Conservation (phyloP, 2,888 invertebrate genomes). For the Chloroclysta siterata region DNA sequence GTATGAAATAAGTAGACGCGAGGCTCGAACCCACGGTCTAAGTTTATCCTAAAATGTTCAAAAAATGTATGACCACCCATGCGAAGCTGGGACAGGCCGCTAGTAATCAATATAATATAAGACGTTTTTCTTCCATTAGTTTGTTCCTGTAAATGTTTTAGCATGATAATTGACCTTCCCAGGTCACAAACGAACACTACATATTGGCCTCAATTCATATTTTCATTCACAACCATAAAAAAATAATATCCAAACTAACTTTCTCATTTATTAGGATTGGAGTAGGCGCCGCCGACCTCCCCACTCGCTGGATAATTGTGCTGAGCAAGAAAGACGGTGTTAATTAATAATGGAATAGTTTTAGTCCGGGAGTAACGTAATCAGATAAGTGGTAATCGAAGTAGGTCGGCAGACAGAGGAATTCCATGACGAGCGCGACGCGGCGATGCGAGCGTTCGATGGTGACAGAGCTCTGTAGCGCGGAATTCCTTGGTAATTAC, state of each 20-base stretch:
- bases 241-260: not conserved
- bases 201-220: no score
- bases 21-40: no score
- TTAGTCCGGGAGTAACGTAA: slow-evolving; percentile 30
- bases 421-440: slow-evolving; percentile 20
- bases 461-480: slow-evolving; percentile 49
- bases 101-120: no score
- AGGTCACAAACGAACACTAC: no score
- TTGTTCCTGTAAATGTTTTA: no score
- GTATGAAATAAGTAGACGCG: no score
- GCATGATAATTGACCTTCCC: no score
- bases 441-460: slow-evolving; percentile 13
- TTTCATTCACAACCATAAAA: not conserved
- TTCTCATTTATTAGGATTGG: no score
- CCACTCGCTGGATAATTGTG: slow-evolving; percentile 46
- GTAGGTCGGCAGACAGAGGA: slow-evolving; percentile 32
- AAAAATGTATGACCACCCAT: no score
- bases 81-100: no score
- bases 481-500: slow-evolving; percentile 65
- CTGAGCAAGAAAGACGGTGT: slow-evolving; percentile 23
- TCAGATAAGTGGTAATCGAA: slow-evolving; percentile 39
- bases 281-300: slow-evolving; percentile 45
- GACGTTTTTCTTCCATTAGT: no score
- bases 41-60: no score
- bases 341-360: slow-evolving; percentile 33